phyloP scores from a whole-genome alignment of 1,140 invertebrate species.

The Bilobella aurantiaca region DNA sequence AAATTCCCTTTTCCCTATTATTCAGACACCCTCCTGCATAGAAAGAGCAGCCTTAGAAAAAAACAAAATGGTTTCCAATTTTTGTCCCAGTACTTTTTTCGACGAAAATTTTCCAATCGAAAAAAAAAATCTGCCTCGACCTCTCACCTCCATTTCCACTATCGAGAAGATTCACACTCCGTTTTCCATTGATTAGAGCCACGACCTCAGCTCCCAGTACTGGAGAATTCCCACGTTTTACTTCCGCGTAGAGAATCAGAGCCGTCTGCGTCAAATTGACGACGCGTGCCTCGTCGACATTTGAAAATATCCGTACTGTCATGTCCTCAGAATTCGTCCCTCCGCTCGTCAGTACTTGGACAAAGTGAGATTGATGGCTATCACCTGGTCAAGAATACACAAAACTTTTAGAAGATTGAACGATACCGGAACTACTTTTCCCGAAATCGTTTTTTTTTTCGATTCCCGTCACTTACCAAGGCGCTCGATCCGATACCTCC shows the following conservation, averaged over 20 bases:
- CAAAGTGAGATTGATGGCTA: constrained; percentile 34
- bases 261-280: constrained; percentile 22
- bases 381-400: constrained; percentile 8
- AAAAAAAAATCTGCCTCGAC: neutral
- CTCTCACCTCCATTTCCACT: constrained; percentile 47
- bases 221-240: constrained; percentile 40
- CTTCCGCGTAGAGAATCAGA: constrained; percentile 37
- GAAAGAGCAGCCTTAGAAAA: neutral
- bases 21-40: constrained; percentile 1
- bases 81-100: neutral
- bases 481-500: constrained; percentile 31
- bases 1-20: constrained; percentile 1
- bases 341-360: constrained; percentile 30
- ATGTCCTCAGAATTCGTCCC: constrained; percentile 17
- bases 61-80: too few species aligned
- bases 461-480: constrained; percentile 13
- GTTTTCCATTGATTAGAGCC: constrained; percentile 24
- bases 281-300: constrained; percentile 24
- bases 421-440: too few species aligned
- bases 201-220: constrained; percentile 31
- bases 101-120: neutral
- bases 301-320: constrained; percentile 27
- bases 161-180: constrained; percentile 43
- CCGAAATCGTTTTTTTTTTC: too few species aligned
- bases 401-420: too few species aligned